Base-by-base conservation (phyloP, 2,888 invertebrate genomes). In the Torymus auratus region DNA sequence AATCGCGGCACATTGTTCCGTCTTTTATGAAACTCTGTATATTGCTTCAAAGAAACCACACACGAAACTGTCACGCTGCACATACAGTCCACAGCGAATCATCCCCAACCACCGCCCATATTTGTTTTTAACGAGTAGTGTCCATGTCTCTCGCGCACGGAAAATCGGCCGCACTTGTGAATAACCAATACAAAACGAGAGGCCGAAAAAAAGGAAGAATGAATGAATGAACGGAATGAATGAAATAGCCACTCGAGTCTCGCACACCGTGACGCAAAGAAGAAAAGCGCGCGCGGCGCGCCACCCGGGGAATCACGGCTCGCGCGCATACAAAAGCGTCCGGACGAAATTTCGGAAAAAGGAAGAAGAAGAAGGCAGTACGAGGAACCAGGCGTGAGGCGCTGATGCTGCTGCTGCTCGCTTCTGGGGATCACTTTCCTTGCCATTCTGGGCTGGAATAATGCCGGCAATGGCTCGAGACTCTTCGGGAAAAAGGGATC, bases 381-480 rank as follows among this genome's bases (percentile, higher is more conserved):
- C 82, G 76, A 61, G 77, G 80, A 80, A 80, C 74, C 67, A 53
- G 82, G 82, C 80, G 82, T 80, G 82, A 80, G 82, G 80, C 60
- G 28, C 28, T 28, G 28, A 3, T 28, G 28, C 28, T 28, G 28
- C 28, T 28, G 69, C 73, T 70, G 62, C 61, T 70, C 72, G 55
- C 20, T 82, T 77, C 82, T 28, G 67, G 52, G 82, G 82, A 82
- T 82, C 78, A 74, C 78, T 80, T 78, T 82, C 80, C 74, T 72
- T 64, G 80, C 75, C 76, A 82, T 79, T 82, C 82, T 56, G 52
- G 50, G 41, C 23, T 52, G 74, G 17, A 65, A 70, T 74, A 81
- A 81, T 81, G 71, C 20, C 20, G 20, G 20, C 20, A 2, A 20
- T 1, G 1, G 20, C 28, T 3, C 28, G 28, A 28, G 28, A 28